Conservation (phyloP, 2,888 invertebrate species). For the Aleiodes alternator region DNA sequence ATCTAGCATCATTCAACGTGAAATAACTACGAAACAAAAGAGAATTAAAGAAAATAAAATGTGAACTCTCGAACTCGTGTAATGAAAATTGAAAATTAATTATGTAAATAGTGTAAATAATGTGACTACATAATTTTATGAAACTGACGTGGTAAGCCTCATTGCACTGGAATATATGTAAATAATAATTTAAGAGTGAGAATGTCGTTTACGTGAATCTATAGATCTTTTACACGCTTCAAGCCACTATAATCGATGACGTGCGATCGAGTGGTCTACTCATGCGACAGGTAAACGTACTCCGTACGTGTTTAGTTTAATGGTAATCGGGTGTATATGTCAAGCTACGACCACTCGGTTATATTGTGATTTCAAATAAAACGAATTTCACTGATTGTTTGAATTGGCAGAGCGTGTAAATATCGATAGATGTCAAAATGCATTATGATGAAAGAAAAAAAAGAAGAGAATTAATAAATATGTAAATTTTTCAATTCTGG, state of each 20-base stretch:
- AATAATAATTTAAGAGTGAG: conserved; percentile 32
- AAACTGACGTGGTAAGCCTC: background rate
- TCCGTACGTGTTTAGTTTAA: conserved; percentile 3
- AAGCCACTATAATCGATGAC: conserved; percentile 22
- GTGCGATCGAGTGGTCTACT: conserved; percentile 22
- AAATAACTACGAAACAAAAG: conserved; percentile 11
- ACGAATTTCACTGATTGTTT: background rate
- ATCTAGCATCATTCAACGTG: background rate
- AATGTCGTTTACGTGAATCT: conserved; percentile 32
- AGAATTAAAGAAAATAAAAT: conserved; percentile 20
- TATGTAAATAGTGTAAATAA: conserved; percentile 45
- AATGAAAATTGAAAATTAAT: conserved; percentile 13
- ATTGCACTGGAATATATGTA: conserved; percentile 12
- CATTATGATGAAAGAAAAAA: background rate
- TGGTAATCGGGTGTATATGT: conserved; percentile 23
- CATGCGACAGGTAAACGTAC: conserved; percentile 17
- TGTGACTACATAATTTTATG: conserved; percentile 1
- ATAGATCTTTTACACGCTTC: conserved; percentile 25
- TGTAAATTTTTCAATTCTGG: conserved; percentile 57
- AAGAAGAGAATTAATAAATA: conserved; percentile 48
- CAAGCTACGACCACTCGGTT: background rate
- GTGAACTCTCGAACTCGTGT: conserved; percentile 1
- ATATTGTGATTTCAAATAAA: conserved; percentile 21
- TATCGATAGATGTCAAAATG: conserved; percentile 40
- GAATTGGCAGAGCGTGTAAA: conserved; percentile 19